Evolutionary conservation across 2,113 vertebrate species (phyloP), one percentile per base, ranked within the genome.

Genomic region (Argyrosomus japonicus): DNA sequence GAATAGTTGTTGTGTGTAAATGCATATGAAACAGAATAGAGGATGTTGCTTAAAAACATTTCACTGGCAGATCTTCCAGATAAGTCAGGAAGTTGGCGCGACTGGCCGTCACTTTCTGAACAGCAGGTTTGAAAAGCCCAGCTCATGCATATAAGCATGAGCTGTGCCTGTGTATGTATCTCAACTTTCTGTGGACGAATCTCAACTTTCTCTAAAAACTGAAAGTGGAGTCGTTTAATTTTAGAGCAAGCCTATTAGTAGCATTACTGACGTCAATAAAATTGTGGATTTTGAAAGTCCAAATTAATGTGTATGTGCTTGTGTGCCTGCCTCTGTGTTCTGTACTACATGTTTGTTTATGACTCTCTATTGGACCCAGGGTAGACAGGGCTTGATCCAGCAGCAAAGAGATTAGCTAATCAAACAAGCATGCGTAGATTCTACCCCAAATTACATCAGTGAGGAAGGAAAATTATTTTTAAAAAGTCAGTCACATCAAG

Each of bases 341-440:
- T 25, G 25, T 7, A 51, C 51, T 18, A 18, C 2, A 25, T 80
- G 27, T 71, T 71, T 65, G 56, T 68, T 60, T 40, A 47, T 47
- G 47, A 73, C 17, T 64, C 36, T 48, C 27, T 21, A 43, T 47
- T 5, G n/a, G 47, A 47, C 21, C 70, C 29, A 9, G 8, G 13
- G 18, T 18, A 57, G n/a, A 58, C 53, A 67, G 64, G 8, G 17
- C 47, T 45, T 57, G 4, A 76, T 70, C 23, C 15, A 76, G 23
- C 45, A 56, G 58, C 53, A 68, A 77, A 88, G 40, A 79, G 64
- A 86, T 78, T 77, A 86, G 19, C 27, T 81, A 83, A 83, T 82
- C 18, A 82, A 78, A 29, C 61, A 85, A 79, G 29, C 64, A 29
- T 69, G 32, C 36, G 1, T 43, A 61, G 18, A 75, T 72, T 58